phyloP scores from a whole-genome alignment of 1,140 invertebrate species.

The Polyergus mexicanus region DNA sequence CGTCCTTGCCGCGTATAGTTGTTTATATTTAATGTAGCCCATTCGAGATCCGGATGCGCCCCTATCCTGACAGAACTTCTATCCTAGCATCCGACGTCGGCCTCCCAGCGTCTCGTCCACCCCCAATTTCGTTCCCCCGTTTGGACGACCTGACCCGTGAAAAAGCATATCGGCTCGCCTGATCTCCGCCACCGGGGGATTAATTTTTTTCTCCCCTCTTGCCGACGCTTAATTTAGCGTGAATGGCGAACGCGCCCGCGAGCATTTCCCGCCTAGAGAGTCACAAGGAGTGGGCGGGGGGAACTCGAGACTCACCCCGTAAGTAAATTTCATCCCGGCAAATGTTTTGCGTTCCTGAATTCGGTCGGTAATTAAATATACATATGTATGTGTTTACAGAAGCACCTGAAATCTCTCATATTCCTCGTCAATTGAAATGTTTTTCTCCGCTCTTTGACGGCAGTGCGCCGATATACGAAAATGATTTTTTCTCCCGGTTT shows the following conservation, averaged over 20 bases:
- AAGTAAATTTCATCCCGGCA: conserved; percentile 26
- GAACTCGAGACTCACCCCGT: not conserved
- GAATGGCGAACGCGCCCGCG: conserved; percentile 49
- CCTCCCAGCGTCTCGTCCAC: not conserved
- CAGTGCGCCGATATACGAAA: not conserved
- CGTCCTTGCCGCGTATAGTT: not conserved
- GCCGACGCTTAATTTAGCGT: conserved; percentile 67
- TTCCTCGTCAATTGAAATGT: not conserved
- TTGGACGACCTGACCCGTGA: conserved; percentile 58
- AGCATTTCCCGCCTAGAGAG: conserved; percentile 1
- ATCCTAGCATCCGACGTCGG: conserved; percentile 46
- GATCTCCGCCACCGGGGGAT: conserved; percentile 61
- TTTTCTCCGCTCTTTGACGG: not conserved
- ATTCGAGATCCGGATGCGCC: conserved; percentile 75
- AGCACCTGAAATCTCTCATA: not conserved
- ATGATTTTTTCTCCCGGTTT: not conserved
- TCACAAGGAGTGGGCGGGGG: not conserved
- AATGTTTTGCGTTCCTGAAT: not conserved
- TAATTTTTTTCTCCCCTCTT: conserved; percentile 60
- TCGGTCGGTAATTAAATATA: conserved; percentile 42
- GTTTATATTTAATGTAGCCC: conserved; percentile 68
- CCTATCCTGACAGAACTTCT: conserved; percentile 59
- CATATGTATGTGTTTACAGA: not conserved
- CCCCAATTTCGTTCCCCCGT: conserved; percentile 53
- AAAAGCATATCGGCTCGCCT: conserved; percentile 66